phyloP scores from a whole-genome alignment of 2,113 vertebrate genomes.

The Micromys minutus region DNA sequence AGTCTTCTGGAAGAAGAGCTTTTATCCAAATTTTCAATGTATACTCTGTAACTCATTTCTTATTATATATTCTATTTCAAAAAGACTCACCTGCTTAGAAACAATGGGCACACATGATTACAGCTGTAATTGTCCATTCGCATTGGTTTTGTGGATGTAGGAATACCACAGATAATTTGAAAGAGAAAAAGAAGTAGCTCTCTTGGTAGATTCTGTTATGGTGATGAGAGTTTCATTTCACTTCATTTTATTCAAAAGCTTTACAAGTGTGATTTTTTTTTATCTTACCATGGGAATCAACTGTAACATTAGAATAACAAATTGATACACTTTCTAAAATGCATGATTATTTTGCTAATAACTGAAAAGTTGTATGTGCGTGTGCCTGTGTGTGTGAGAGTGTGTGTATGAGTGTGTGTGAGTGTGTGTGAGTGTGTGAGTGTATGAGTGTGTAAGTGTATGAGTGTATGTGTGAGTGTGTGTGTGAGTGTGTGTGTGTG shows the following conservation, averaged over 20 bases:
- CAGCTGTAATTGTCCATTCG: conserved; percentile 73
- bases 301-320: conserved; percentile 79
- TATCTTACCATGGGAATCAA: conserved; percentile 74
- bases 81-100: conserved; percentile 59
- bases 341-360: conserved; percentile 62
- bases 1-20: not conserved
- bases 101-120: conserved; percentile 66
- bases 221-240: conserved; percentile 79
- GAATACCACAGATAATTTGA: conserved; percentile 74
- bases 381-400: not conserved
- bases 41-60: conserved; percentile 41
- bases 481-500: not conserved
- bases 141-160: conserved; percentile 65
- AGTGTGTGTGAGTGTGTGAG: not conserved
- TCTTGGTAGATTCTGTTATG: conserved; percentile 72
- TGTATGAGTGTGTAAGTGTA: not conserved
- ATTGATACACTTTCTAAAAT: conserved; percentile 54
- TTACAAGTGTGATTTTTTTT: conserved; percentile 76
- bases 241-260: conserved; percentile 78
- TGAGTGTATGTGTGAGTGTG: not conserved
- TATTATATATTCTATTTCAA: conserved; percentile 44
- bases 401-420: not conserved
- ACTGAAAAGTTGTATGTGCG: conserved; percentile 1
- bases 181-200: conserved; percentile 56
- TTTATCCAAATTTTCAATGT: conserved; percentile 1